Evolutionary conservation across 2,797 vertebrate genomes (phyloP), one percentile per base, ranked within the genome.

Genomic region (Pseudocheirus occidentalis): DNA sequence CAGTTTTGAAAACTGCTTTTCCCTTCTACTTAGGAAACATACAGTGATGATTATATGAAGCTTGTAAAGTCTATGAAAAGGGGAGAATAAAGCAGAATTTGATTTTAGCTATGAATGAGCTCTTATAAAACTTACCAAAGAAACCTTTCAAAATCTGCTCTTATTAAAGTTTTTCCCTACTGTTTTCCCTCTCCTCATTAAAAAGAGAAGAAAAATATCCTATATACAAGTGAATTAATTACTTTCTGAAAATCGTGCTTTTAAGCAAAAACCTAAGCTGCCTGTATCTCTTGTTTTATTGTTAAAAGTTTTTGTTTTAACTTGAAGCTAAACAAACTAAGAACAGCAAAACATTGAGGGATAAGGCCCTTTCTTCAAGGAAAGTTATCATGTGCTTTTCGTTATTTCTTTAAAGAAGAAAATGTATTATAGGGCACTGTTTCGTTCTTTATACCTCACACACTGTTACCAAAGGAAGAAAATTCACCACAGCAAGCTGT

Each of bases 391-490:
- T 27, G 7, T 96, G 96, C 91, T 93, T 66, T 91, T 94, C 93
- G 55, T 18, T 92, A 92, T 90, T 87, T 94, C 56, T 94, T 91
- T 62, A 95, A 90, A 92, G 94, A 94, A 96, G 50, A 95, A 93
- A 66, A 55, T 55, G 50, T 54, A 95, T 92, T 93, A 95, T 91
- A 1, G 93, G 0, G 34, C 58, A 59, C 4, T 31, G 5, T 73
- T n/a, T 92, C 52, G 62, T 0, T 55, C 93, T 97, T 97, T 94
- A 95, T 57, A 95, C 29, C 92, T 95, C 91, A 87, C 40, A 95
- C 59, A 97, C 0, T 97, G 56, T 95, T 96, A 94, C 21, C 59
- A 94, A n/a, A 92, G 53, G 92, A 95, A 93, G 96, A 97, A 96
- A 96, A 10, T 21, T 96, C 95, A 94, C 55, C 92, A 96, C 90